Evolutionary conservation across 2,113 vertebrate species (phyloP).

Genomic region (Sander lucioperca): DNA sequence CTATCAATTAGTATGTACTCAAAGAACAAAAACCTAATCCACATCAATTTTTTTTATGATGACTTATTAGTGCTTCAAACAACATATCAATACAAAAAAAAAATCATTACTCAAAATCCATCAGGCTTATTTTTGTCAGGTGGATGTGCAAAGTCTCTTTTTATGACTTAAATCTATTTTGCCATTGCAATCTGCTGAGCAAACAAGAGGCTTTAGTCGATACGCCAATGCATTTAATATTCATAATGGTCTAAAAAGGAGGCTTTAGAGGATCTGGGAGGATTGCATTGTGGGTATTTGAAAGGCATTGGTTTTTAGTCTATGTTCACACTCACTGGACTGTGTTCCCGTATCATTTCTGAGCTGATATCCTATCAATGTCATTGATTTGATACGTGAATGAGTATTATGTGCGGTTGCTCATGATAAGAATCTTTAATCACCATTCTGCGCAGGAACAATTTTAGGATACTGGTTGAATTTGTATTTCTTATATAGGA

Average conservation of each 20-base stretch:
- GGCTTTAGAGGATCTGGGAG: slow-evolving; percentile 53
- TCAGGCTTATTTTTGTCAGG: slow-evolving; percentile 29
- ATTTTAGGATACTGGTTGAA: not conserved
- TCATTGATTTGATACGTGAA: slow-evolving; percentile 5
- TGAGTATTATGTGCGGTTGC: not conserved
- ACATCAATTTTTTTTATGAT: slow-evolving; percentile 22
- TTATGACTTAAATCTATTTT: slow-evolving; percentile 50
- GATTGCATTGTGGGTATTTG: slow-evolving; percentile 47
- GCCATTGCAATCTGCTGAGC: slow-evolving; percentile 61
- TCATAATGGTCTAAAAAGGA: slow-evolving; percentile 59
- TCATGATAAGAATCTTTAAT: not conserved
- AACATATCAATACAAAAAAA: not conserved
- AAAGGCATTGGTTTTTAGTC: slow-evolving; percentile 16
- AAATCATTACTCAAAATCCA: slow-evolving; percentile 24
- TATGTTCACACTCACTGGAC: not conserved
- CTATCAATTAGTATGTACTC: not conserved
- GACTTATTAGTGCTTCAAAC: slow-evolving; percentile 28
- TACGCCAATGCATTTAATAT: slow-evolving; percentile 41
- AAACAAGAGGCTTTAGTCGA: slow-evolving; percentile 58
- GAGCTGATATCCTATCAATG: not conserved
- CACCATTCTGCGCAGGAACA: not conserved
- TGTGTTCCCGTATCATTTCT: not conserved
- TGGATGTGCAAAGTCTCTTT: slow-evolving; percentile 28
- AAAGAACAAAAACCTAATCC: slow-evolving; percentile 16
- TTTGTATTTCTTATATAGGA: slow-evolving; percentile 9